Conservation (phyloP, 1,140 invertebrate genomes). For the Agraylea sexmaculata region DNA sequence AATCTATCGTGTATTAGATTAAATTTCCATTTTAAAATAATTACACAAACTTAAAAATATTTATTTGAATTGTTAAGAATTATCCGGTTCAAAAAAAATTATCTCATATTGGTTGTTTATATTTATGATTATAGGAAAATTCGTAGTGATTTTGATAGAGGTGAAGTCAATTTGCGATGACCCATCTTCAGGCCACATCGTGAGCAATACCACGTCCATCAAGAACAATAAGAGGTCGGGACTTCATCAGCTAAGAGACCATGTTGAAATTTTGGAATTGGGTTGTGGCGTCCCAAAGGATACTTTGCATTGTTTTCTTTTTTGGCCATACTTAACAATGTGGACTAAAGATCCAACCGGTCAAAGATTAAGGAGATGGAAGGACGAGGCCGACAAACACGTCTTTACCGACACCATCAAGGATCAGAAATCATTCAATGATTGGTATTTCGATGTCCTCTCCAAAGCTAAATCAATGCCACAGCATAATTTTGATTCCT, state of each 20-base stretch:
- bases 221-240: slow-evolving; percentile 32
- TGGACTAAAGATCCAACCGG: slow-evolving; percentile 26
- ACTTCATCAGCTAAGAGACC: slow-evolving; percentile 29
- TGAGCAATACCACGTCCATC: slow-evolving; percentile 25
- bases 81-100: no score
- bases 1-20: no score
- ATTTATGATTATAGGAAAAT: slow-evolving; percentile 21
- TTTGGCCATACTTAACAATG: slow-evolving; percentile 26
- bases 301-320: slow-evolving; percentile 23
- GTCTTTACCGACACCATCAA: slow-evolving; percentile 25
- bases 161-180: slow-evolving; percentile 29
- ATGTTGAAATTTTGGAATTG: slow-evolving; percentile 25
- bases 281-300: slow-evolving; percentile 14
- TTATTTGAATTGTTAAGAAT: no score
- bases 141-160: slow-evolving; percentile 25
- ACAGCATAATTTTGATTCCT: slow-evolving; percentile 15
- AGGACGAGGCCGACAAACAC: slow-evolving; percentile 24
- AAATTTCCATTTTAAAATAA: no score
- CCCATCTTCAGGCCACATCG: slow-evolving; percentile 12
- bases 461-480: slow-evolving; percentile 18
- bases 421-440: slow-evolving; percentile 23
- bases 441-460: slow-evolving; percentile 24
- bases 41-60: no score
- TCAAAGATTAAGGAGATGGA: slow-evolving; percentile 23
- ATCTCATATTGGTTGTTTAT: neutral